These are phyloP conservation scores for Nymphicus hollandicus DNA, from an alignment of 2,113 vertebrate species.

Conservation along the genomic window DNA sequence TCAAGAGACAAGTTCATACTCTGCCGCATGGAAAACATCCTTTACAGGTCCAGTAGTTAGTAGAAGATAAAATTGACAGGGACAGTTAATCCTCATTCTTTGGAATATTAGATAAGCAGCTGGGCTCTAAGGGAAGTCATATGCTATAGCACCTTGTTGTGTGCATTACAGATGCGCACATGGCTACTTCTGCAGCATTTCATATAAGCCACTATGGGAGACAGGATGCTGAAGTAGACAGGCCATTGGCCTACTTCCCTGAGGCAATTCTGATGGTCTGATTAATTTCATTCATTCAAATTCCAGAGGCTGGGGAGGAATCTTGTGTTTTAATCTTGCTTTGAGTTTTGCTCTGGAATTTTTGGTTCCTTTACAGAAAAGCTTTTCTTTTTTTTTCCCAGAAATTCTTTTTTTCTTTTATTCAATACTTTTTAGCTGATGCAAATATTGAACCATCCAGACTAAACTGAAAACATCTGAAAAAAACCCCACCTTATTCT, in stretches of 20 bases:
- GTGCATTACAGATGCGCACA: background rate
- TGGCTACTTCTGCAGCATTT: background rate
- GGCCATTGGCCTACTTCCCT: background rate
- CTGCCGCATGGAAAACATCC: background rate
- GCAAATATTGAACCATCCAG: background rate
- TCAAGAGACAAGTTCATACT: background rate
- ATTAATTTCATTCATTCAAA: slow-evolving; percentile 49
- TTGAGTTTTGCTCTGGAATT: slow-evolving; percentile 15
- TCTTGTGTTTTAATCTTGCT: background rate
- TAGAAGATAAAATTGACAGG: background rate
- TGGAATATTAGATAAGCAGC: background rate
- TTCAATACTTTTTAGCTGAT: slow-evolving; percentile 10
- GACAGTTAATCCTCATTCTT: background rate
- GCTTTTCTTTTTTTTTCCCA: background rate
- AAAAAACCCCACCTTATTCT: background rate
- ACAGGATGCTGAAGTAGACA: slow-evolving; percentile 51
- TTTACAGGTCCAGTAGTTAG: background rate
- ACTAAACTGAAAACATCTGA: slow-evolving; percentile 6
- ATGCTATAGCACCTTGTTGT: background rate
- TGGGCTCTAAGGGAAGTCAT: background rate
- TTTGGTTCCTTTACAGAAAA: background rate
- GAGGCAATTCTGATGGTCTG: slow-evolving; percentile 34
- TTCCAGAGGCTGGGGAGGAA: background rate
- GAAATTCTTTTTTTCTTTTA: background rate
- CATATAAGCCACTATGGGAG: background rate